A percentile compares a stretch with the other conserved stretches of the same genome.
phyloP scores from a whole-genome alignment of 2,888 invertebrate genomes.

The Trichogramma dendrolimi region DNA sequence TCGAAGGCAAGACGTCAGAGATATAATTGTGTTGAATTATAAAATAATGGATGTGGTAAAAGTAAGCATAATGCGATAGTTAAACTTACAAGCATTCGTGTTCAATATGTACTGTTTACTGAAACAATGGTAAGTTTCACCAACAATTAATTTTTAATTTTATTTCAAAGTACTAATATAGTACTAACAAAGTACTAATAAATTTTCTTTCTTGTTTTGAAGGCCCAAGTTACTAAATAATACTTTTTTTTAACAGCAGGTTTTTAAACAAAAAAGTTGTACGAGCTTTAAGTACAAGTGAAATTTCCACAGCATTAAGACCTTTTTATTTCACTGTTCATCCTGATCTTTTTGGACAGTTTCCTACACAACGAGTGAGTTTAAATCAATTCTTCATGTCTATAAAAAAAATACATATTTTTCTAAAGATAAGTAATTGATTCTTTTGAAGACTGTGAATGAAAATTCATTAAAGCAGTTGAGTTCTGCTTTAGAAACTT shows the following conservation, averaged over 20 bases:
- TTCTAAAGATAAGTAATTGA: neutral
- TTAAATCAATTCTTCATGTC: neutral
- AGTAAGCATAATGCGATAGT: constrained; percentile 4
- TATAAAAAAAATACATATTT: neutral
- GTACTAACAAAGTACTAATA: neutral
- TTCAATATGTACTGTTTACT: constrained; percentile 37
- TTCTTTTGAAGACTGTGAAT: constrained; percentile 68
- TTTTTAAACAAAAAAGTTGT: constrained; percentile 42
- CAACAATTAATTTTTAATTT: neutral
- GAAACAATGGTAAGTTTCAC: constrained; percentile 35
- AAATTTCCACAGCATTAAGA: constrained; percentile 83
- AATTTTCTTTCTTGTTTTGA: constrained; percentile 4
- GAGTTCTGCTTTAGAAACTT: constrained; percentile 77
- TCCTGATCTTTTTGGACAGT: constrained; percentile 90
- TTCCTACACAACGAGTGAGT: constrained; percentile 80
- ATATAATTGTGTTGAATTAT: too few relatives aligned
- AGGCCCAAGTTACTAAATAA: too few relatives aligned
- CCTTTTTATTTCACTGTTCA: constrained; percentile 95
- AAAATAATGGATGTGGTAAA: constrained; percentile 18
- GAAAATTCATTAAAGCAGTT: constrained; percentile 85
- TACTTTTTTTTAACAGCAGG: constrained; percentile 5
- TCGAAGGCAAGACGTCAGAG: too few relatives aligned
- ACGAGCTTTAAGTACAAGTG: constrained; percentile 65
- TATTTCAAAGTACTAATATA: neutral
- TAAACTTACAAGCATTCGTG: neutral